phyloP scores from a whole-genome alignment of 2,113 vertebrate genomes.

The Bos javanicus region DNA sequence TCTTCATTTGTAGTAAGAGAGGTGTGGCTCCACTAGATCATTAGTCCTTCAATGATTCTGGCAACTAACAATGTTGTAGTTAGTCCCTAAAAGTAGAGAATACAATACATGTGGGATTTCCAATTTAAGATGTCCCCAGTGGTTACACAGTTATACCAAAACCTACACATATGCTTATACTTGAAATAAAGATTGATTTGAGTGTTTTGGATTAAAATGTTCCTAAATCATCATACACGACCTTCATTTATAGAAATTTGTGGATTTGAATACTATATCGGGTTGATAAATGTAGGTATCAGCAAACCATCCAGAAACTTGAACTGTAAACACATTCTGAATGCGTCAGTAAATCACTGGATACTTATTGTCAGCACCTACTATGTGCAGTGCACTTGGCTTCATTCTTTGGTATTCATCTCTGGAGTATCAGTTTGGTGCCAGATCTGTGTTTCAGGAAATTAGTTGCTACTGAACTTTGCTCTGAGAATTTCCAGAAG shows the following conservation, averaged over 20 bases:
- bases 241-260: constrained; percentile 13
- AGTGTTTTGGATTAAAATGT: constrained; percentile 6
- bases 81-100: not conserved
- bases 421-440: not conserved
- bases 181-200: not conserved
- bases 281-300: not conserved
- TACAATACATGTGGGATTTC: not conserved
- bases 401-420: not conserved
- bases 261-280: not conserved
- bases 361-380: not conserved
- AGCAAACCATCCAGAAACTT: constrained; percentile 9
- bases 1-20: constrained; percentile 49
- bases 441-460: constrained; percentile 6
- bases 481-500: constrained; percentile 34
- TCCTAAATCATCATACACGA: not conserved
- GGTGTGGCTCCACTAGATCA: not conserved
- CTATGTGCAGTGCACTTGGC: not conserved
- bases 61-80: constrained; percentile 4
- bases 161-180: not conserved
- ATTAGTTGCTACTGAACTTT: constrained; percentile 26
- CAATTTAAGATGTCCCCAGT: not conserved
- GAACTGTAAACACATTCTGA: not conserved
- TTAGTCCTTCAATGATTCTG: constrained; percentile 16
- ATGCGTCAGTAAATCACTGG: not conserved
- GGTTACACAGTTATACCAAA: not conserved